A percentile compares a stretch with the other conserved stretches of the same genome.
These are phyloP conservation scores for Drosophila koepferae DNA, from an alignment of 2,888 invertebrate species.

Conservation along the genomic window DNA sequence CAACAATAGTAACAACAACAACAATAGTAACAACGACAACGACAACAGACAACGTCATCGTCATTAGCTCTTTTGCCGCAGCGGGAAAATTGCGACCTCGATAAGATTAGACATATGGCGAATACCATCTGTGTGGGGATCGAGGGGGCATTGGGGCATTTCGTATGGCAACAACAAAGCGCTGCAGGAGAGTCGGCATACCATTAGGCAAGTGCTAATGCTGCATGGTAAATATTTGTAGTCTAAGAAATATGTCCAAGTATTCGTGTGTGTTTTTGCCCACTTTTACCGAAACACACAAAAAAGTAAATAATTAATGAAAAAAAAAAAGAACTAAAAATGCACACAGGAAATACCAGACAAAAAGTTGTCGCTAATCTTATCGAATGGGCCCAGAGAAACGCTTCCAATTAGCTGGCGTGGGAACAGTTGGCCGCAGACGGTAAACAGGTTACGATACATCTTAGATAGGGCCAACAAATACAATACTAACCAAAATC, in stretches of 20 bases:
- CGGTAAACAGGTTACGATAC: constrained; percentile 65
- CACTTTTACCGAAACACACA: constrained; percentile 56
- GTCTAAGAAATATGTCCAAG: constrained; percentile 57
- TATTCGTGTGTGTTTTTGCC: constrained; percentile 46
- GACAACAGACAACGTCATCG: constrained; percentile 55
- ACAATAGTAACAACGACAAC: constrained; percentile 15
- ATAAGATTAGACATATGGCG: constrained; percentile 68
- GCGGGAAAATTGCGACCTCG: constrained; percentile 70
- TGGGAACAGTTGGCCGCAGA: constrained; percentile 64
- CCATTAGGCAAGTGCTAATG: constrained; percentile 53
- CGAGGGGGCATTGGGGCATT: constrained; percentile 13
- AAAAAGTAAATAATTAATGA: constrained; percentile 29
- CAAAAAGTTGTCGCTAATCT: constrained; percentile 75
- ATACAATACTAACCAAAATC: constrained; percentile 26
- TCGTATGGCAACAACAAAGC: constrained; percentile 61
- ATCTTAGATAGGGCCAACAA: constrained; percentile 53
- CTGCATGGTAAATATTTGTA: constrained; percentile 70
- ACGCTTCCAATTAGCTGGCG: constrained; percentile 71
- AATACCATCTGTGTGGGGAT: constrained; percentile 15
- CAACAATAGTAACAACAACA: constrained; percentile 9
- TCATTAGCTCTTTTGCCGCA: constrained; percentile 65
- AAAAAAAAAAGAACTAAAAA: constrained; percentile 33
- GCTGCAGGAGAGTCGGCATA: constrained; percentile 49
- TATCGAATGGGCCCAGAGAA: constrained; percentile 72
- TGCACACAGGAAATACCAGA: constrained; percentile 78